Base-by-base conservation (phyloP, 1,140 invertebrate species). In the Drosophila sulfurigaster region DNA sequence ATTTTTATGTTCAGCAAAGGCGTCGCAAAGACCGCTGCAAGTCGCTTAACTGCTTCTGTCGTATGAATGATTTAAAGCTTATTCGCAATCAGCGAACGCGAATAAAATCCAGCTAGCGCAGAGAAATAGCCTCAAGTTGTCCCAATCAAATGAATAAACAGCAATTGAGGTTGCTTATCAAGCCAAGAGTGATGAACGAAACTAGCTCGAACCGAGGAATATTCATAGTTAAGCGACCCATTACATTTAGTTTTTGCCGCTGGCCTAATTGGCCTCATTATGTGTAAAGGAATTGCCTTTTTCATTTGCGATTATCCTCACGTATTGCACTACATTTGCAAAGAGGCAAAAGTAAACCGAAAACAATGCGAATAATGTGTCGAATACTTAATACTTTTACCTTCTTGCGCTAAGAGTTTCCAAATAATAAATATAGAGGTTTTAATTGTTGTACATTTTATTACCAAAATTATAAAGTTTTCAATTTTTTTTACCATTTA, bases 271-370 rank as follows among this genome's bases (percentile, higher is more conserved):
- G 82, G 79, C 56, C 82, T 86, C 82, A 87, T 86, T 86, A 86
- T 73, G 82, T 71, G 45, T 48, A 67, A 76, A 65, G 79, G 64
- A 86, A 73, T 46, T 52, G 68, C 49, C 56, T 65, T 86, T 75
- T 83, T 86, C 82, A 88, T 86, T 87, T 79, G 82, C 67, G 82
- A 86, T 86, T 86, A 86, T 87, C 79, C 83, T 65, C 82, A 86
- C 82, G 82, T 86, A 86, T 59, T 76, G 59, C 79, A 82, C 79
- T 79, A 82, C 10, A 51, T 38, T 60, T 35, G 51, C 41, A 51
- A 49, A 10, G 63, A 60, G 52, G 35, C 6, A 16, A n/a, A 45
- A 69, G 63, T 15, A 59, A 64, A 32, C 6, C 5, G 20, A 48
- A 32, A 63, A 58, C 35, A 60, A 49, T 49, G 49, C 6, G 3